Percentiles rank a stretch among this genome's conserved stretches.
Conservation (phyloP, 2,113 vertebrate species). For the Suncus etruscus region DNA sequence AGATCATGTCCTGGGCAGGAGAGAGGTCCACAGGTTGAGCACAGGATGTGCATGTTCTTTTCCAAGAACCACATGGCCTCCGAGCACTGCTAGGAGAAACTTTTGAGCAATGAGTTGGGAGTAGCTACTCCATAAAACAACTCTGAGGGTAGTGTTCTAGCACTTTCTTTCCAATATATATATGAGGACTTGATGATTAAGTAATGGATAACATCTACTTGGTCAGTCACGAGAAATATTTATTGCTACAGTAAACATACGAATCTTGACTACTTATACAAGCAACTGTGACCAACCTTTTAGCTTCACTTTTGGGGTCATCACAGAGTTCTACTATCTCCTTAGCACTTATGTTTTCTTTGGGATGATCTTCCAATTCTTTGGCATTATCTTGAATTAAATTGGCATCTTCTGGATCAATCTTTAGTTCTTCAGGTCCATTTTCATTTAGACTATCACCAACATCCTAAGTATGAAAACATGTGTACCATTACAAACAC, state of each 20-base stretch:
- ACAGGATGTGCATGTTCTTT: too few species aligned
- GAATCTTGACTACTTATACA: not conserved
- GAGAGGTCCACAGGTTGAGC: too few species aligned
- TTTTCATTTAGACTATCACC: conserved; percentile 74
- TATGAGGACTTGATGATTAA: rapidly evolving
- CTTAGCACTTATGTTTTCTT: conserved; percentile 53
- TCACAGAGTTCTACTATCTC: conserved; percentile 39
- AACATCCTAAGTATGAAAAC: conserved; percentile 76
- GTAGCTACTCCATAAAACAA: too few species aligned
- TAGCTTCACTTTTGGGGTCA: conserved; percentile 76
- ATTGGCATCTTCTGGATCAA: conserved; percentile 52
- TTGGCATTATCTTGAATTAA: conserved; percentile 62
- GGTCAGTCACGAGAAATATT: not conserved
- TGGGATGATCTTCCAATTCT: conserved; percentile 15
- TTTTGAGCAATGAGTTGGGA: too few species aligned
- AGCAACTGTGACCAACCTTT: conserved; percentile 80
- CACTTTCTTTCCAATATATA: not conserved
- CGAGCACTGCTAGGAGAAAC: too few species aligned
- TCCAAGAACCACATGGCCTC: too few species aligned
- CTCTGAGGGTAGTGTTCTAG: not conserved
- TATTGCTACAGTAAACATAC: not conserved
- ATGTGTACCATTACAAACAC: conserved; percentile 23
- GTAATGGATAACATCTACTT: not conserved
- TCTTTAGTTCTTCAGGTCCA: conserved; percentile 71
- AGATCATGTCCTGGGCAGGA: too few species aligned